These are phyloP conservation scores for Diacarnus erythraeanus DNA, from an alignment of 37 sponge, comb jelly and placozoan species.

Conservation along the genomic window DNA sequence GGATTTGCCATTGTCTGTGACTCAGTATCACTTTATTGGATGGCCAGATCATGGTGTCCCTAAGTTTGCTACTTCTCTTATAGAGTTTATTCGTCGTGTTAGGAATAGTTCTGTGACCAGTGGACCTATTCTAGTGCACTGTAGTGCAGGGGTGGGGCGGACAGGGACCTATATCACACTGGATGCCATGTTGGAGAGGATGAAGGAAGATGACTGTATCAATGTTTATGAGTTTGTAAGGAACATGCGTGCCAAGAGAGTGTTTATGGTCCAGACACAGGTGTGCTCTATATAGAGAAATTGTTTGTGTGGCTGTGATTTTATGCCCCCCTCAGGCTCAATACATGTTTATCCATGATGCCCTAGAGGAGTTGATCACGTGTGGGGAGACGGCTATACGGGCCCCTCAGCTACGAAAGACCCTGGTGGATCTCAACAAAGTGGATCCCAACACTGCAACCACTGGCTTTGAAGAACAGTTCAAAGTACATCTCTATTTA, in stretches of 20 bases:
- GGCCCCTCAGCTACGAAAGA: slow-evolving; percentile 17
- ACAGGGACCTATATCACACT: slow-evolving; percentile 77
- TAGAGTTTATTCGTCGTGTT: slow-evolving; percentile 69
- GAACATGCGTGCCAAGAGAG: slow-evolving; percentile 47
- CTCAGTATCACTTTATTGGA: slow-evolving; percentile 76
- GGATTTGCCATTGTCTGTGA: slow-evolving; percentile 5
- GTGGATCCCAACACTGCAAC: slow-evolving; percentile 7
- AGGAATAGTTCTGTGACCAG: slow-evolving; percentile 16
- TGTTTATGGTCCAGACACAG: slow-evolving; percentile 70
- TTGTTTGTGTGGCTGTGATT: background rate
- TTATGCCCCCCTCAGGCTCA: slow-evolving; percentile 58
- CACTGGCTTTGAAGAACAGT: slow-evolving; percentile 69
- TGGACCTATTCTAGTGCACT: slow-evolving; percentile 63
- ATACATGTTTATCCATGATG: slow-evolving; percentile 94
- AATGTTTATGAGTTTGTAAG: slow-evolving; percentile 56
- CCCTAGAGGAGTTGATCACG: slow-evolving; percentile 78
- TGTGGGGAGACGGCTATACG: slow-evolving; percentile 82
- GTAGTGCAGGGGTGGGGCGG: slow-evolving; percentile 86
- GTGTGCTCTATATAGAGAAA: slow-evolving; percentile 12
- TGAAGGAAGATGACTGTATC: slow-evolving; percentile 30
- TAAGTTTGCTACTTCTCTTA: slow-evolving; percentile 71
- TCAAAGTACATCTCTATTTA: slow-evolving; percentile 47
- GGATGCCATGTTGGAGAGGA: slow-evolving; percentile 68
- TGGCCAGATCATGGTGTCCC: slow-evolving; percentile 95
- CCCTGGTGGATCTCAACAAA: slow-evolving; percentile 40